Base-by-base conservation (phyloP, 2,888 invertebrate species). In the Rhingia campestris region DNA sequence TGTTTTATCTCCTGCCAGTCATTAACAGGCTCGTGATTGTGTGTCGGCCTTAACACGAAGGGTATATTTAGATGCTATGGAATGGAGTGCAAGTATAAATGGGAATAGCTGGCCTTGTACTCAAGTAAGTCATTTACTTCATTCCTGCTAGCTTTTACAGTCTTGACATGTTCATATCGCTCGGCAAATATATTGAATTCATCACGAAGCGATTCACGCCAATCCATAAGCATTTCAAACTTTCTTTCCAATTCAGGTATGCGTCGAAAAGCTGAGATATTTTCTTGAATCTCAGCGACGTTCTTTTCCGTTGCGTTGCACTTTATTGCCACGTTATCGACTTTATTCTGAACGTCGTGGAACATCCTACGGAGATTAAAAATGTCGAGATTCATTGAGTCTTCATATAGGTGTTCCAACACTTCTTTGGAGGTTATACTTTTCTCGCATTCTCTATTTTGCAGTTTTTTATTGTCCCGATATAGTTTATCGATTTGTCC, bases 1-100 rank as follows among this genome's bases (percentile, higher is more conserved):
- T 79, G 82, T 82, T 73, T 82, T 82, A 82, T 82, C 73, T 22
- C 22, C 22, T 67, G 73, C 45, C 61, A 73, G 63, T 79, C 77
- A 79, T 81, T 81, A 79, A 82, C 59, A 54, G 73, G 49, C 61
- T 72, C 59, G 54, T 73, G 67, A 63, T 79, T 67, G 79, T 79
- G 72, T 76, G 77, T 73, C 61, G 61, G 67, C 41, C 59, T 67
- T 61, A 73, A 73, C 70, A 81, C 77, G 59, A 66, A 45, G 35
- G 12, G 22, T 45, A 22, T 30, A 10, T 1, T 12, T 12, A 49
- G 41, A 59, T 41, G 32, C 14, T 30, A 43, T 9, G 33, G 35
- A 56, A 51, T 32, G 41, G 37, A 47, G 30, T 74, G 47, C 49
- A n/a, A 49, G 9, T 53, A 70, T 53, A 41, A 66, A 64, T 70